Percentiles rank a stretch among this genome's conserved stretches.
These are phyloP conservation scores for Mirza zaza DNA, from an alignment of 2,113 vertebrate genomes.

Conservation along the genomic window DNA sequence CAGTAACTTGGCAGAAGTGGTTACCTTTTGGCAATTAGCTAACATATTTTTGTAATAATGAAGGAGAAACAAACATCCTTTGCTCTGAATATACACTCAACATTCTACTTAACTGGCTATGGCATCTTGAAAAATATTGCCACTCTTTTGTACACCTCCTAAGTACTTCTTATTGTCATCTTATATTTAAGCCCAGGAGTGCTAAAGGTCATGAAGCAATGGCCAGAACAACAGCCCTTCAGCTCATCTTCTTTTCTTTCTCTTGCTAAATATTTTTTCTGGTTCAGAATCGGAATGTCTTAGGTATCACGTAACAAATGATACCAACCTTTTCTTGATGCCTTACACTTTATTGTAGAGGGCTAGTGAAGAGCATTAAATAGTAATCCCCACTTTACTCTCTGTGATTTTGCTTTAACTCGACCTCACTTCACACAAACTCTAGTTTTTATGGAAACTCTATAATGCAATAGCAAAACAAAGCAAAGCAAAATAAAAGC, in stretches of 20 bases:
- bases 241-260: neutral
- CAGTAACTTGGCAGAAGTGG: neutral
- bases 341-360: neutral
- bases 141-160: neutral
- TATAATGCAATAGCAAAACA: neutral
- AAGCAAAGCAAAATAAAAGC: neutral
- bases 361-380: neutral
- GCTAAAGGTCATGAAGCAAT: neutral
- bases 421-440: neutral
- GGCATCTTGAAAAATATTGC: neutral
- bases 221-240: neutral
- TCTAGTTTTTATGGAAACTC: neutral
- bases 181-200: neutral
- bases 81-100: neutral
- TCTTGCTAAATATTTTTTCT: neutral
- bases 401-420: neutral
- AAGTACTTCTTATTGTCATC: neutral
- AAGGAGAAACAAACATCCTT: neutral
- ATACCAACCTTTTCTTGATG: neutral
- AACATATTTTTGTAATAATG: neutral
- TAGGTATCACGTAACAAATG: neutral
- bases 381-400: neutral
- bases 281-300: neutral
- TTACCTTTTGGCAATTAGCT: neutral
- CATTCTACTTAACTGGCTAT: neutral